A percentile compares a stretch with the other conserved stretches of the same genome.
Conservation (phyloP, 2,113 vertebrate genomes). For the Platichthys stellatus region DNA sequence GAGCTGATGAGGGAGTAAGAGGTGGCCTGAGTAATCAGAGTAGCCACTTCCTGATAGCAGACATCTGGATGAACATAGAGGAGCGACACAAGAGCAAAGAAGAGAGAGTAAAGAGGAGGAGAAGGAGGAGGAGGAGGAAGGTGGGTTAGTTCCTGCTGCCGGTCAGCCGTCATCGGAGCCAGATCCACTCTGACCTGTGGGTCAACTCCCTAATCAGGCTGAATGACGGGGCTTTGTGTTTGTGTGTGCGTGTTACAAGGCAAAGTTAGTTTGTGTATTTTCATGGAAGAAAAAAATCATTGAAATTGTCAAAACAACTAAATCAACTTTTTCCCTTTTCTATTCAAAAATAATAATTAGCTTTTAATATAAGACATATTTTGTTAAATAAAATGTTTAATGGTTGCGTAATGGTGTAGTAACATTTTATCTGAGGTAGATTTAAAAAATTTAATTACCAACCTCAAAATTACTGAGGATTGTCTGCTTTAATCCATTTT, state of each 20-base stretch:
- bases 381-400: neutral
- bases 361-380: neutral
- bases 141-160: constrained; percentile 69
- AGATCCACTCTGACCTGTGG: constrained; percentile 67
- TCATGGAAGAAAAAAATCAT: neutral
- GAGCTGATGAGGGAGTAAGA: constrained; percentile 53
- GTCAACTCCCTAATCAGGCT: constrained; percentile 77
- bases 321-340: neutral
- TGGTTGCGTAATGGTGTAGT: neutral
- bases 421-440: too few species aligned
- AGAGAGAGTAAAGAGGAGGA: constrained; percentile 22
- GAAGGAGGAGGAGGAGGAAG: constrained; percentile 6
- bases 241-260: neutral
- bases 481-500: too few species aligned
- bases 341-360: neutral
- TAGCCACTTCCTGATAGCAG: constrained; percentile 64
- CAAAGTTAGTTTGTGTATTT: neutral
- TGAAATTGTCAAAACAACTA: neutral
- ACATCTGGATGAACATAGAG: constrained; percentile 62
- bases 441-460: too few species aligned
- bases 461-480: too few species aligned
- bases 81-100: constrained; percentile 17
- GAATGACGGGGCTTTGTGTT: constrained; percentile 57
- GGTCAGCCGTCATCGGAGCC: constrained; percentile 74
- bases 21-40: constrained; percentile 54